Evolutionary conservation across 2,113 vertebrate genomes (phyloP).

Genomic region (Urocitellus parryii): DNA sequence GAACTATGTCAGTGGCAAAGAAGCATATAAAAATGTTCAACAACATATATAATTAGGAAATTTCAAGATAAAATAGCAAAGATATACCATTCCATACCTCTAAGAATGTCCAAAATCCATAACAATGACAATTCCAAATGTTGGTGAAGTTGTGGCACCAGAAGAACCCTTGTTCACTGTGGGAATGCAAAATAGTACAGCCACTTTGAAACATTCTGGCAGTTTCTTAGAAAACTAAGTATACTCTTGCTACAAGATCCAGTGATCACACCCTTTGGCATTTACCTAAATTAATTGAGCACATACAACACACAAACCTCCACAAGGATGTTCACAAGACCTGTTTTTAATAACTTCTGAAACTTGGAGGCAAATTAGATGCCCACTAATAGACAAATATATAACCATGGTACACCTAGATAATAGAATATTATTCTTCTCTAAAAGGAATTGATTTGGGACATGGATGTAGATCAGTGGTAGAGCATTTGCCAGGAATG

Average conservation of each 20-base stretch:
- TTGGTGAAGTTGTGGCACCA: not conserved
- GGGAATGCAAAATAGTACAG: not conserved
- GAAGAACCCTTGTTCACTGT: accelerated
- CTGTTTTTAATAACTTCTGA: not conserved
- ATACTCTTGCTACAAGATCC: not conserved
- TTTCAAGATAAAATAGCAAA: not conserved
- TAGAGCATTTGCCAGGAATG: not conserved
- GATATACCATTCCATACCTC: accelerated
- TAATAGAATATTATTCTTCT: not conserved
- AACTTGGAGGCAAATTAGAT: not conserved
- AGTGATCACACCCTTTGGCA: not conserved
- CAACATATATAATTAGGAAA: too few species aligned
- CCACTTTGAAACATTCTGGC: not conserved
- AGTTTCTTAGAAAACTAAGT: not conserved
- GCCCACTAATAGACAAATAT: not conserved
- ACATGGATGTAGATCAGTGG: not conserved
- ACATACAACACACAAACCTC: not conserved
- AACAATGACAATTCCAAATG: not conserved
- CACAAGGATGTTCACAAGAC: not conserved
- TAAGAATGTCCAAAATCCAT: not conserved
- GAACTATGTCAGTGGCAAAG: not conserved
- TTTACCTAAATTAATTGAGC: not conserved
- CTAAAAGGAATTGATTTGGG: not conserved
- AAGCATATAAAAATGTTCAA: not conserved
- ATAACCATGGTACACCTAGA: not conserved